Evolutionary conservation across 2,113 vertebrate species (phyloP).

Genomic region (Oncorhynchus kisutch): DNA sequence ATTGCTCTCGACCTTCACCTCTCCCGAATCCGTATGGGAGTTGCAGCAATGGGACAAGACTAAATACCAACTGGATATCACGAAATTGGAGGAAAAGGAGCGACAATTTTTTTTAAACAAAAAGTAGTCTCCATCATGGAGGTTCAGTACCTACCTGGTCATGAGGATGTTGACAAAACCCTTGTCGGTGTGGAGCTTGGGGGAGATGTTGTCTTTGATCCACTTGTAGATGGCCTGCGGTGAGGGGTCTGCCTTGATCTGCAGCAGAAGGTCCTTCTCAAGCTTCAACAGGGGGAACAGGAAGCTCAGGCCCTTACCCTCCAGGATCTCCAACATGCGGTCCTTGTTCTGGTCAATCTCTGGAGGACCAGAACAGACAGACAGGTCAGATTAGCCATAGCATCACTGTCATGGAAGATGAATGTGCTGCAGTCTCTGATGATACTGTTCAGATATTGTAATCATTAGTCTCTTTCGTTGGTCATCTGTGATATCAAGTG

Average conservation of each 20-base stretch:
- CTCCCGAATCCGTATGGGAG: too few relatives aligned
- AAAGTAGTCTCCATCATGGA: neutral
- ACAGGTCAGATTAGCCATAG: neutral
- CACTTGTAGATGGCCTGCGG: conserved; percentile 99
- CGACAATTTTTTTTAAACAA: too few relatives aligned
- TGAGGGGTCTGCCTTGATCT: conserved; percentile 95
- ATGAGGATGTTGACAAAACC: conserved; percentile 99
- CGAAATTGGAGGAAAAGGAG: too few relatives aligned
- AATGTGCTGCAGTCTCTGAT: neutral
- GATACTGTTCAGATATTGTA: too few relatives aligned
- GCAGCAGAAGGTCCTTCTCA: conserved; percentile 97
- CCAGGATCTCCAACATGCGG: conserved; percentile 98
- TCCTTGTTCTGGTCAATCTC: conserved; percentile 99
- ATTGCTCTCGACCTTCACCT: too few relatives aligned
- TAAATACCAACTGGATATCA: too few relatives aligned
- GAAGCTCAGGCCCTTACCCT: conserved; percentile 97
- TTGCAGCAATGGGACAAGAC: too few relatives aligned
- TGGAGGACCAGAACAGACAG: conserved; percentile 42
- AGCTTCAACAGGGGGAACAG: conserved; percentile 97
- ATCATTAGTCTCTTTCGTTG: too few relatives aligned
- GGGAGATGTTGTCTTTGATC: conserved; percentile 99
- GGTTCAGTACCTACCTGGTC: conserved; percentile 82
- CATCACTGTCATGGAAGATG: neutral
- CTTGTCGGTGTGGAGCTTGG: conserved; percentile 97
- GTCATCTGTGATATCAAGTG: too few relatives aligned